Percentiles rank a stretch among this genome's conserved stretches.
phyloP scores from a whole-genome alignment of 2,797 vertebrate species.

The Gallirallus australis region DNA sequence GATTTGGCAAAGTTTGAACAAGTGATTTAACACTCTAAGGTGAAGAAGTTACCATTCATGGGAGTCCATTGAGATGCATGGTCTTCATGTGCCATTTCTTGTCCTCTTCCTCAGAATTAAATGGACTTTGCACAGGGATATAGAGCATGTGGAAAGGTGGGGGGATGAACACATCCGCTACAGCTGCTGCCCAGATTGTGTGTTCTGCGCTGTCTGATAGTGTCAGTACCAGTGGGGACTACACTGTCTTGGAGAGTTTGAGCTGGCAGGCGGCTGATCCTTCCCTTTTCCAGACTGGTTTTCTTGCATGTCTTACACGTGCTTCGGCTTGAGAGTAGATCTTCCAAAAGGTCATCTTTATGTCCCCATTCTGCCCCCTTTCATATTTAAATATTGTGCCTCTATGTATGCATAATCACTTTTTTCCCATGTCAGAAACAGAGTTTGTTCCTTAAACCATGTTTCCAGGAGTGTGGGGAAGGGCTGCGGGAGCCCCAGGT shows the following conservation, averaged over 20 bases:
- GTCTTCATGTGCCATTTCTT: not conserved
- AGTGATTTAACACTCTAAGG: not conserved
- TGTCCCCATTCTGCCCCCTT: not conserved
- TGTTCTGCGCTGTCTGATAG: not conserved
- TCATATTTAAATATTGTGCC: not conserved
- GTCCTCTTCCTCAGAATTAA: not conserved
- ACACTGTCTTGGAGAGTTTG: not conserved
- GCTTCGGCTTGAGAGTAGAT: not conserved
- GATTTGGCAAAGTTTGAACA: not conserved
- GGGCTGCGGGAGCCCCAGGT: not conserved
- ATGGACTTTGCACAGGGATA: not conserved
- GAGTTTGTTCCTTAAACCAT: fast-evolving
- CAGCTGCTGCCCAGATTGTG: not conserved
- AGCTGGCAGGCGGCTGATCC: not conserved
- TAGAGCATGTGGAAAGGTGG: not conserved
- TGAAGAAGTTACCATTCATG: not conserved
- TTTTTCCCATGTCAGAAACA: not conserved
- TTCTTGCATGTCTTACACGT: not conserved
- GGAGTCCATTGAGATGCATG: fast-evolving
- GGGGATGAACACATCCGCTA: not conserved
- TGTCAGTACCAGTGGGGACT: not conserved
- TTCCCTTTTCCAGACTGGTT: not conserved
- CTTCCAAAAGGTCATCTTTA: not conserved
- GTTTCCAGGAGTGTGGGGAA: not conserved
- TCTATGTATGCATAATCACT: not conserved